Evolutionary conservation across 1,140 invertebrate genomes (phyloP), one percentile per base, ranked within the genome.

Genomic region (Drosophila mojavensis): DNA sequence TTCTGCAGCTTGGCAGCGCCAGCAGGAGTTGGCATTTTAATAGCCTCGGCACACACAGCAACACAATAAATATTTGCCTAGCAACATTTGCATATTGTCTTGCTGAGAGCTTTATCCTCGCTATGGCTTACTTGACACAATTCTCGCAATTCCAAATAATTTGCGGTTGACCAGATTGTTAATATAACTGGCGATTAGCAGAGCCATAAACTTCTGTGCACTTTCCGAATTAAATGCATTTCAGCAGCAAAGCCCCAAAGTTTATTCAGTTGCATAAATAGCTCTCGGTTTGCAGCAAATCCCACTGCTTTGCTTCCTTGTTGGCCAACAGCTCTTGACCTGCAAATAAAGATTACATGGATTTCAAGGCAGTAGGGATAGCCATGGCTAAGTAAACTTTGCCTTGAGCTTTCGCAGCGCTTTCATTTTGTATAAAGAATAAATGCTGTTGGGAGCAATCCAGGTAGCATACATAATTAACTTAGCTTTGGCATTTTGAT

Each of bases 211-310:
- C 13, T 30, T 54, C 20, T 3, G n/a, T 43, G 58, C 71, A 74
- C 64, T 74, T 51, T 62, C 43, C 58, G 61, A 74, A 74, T 74
- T 74, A 69, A 69, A 74, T 62, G 65, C 41, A 55, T 11, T 54
- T 13, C 9, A 36, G 20, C 39, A 36, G 50, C 48, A 59, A 30
- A 66, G 58, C 33, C 20, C 5, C 10, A 33, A 10, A 56, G 54
- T 39, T 72, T 59, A 66, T 43, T n/a, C 15, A 10, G 15, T 9
- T 45, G 50, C 56, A 66, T 72, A 72, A 72, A 72, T 60, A 66
- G 47, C 20, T 33, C 30, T 45, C 9, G 13, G 43, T 15, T 54
- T 30, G 17, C 39, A 33, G n/a, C 55, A 43, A 54, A 43, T 53
- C 56, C 70, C 55, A 17, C 45, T 33, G 69, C 54, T 66, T 71